Evolutionary conservation across 2,797 vertebrate species (phyloP).

Genomic region (Scolopax bukidnonensis): DNA sequence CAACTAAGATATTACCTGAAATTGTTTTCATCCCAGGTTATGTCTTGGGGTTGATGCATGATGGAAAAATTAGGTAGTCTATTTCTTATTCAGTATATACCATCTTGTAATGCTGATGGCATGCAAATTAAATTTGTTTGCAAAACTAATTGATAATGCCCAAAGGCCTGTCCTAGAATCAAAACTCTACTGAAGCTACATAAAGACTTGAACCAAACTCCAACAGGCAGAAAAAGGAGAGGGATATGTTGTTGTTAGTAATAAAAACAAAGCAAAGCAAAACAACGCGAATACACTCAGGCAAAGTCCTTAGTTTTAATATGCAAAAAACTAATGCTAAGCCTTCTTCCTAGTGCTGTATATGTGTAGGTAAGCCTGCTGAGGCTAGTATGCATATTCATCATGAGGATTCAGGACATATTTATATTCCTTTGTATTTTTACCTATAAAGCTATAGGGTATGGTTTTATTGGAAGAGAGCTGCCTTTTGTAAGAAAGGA

Average conservation of each 20-base stretch:
- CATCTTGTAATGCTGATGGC: neutral
- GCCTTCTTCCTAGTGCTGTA: conserved; percentile 39
- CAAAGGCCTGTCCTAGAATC: conserved; percentile 14
- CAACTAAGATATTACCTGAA: conserved; percentile 75
- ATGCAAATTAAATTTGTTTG: conserved; percentile 11
- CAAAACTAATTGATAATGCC: neutral
- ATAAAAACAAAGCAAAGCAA: neutral
- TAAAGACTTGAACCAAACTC: conserved; percentile 64
- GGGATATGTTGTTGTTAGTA: neutral
- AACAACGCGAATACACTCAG: neutral
- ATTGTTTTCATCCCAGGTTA: conserved; percentile 69
- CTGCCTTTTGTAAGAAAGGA: conserved; percentile 33
- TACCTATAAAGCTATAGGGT: conserved; percentile 23
- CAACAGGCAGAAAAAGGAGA: conserved; percentile 54
- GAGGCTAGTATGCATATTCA: conserved; percentile 55
- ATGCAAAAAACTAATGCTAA: conserved; percentile 51
- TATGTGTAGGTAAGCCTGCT: neutral
- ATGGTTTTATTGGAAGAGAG: conserved; percentile 58
- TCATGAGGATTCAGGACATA: neutral
- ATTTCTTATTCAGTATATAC: conserved; percentile 36
- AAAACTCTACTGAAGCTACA: conserved; percentile 17
- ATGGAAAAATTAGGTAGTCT: conserved; percentile 36
- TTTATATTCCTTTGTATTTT: conserved; percentile 33
- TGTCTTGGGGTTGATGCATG: conserved; percentile 27
- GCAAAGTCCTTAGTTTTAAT: conserved; percentile 63